Conservation (phyloP, 2,888 invertebrate species). For the Oscheius sp. region DNA sequence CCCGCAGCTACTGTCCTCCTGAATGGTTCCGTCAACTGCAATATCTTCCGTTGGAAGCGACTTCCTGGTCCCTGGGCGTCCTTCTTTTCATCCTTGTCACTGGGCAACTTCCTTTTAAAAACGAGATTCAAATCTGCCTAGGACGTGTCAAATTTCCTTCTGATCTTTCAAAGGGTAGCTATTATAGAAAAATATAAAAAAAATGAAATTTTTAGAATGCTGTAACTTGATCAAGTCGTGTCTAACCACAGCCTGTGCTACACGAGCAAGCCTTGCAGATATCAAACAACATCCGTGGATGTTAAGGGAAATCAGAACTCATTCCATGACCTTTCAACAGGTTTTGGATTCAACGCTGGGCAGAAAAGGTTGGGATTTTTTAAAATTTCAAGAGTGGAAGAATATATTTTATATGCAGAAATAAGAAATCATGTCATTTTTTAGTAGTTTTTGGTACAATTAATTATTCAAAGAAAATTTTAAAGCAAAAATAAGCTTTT, state of each 20-base stretch:
- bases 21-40: constrained; percentile 65
- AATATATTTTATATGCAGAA: too few relatives aligned
- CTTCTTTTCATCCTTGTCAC: constrained; percentile 63
- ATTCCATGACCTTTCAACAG: constrained; percentile 44
- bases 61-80: constrained; percentile 90
- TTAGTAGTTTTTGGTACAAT: too few relatives aligned
- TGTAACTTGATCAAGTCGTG: constrained; percentile 54
- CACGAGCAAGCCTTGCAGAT: constrained; percentile 39
- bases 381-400: neutral
- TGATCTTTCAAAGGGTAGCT: constrained; percentile 47
- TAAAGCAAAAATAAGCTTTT: neutral
- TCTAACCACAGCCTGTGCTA: constrained; percentile 47
- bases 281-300: constrained; percentile 50
- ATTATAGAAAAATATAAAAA: neutral
- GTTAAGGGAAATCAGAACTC: constrained; percentile 33
- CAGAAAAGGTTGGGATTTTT: constrained; percentile 34
- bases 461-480: too few relatives aligned
- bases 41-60: constrained; percentile 63
- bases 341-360: constrained; percentile 40
- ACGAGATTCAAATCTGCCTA: constrained; percentile 66
- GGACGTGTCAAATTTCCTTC: constrained; percentile 61
- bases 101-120: constrained; percentile 59
- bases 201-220: constrained; percentile 33
- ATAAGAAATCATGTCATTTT: too few relatives aligned
- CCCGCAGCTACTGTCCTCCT: constrained; percentile 66